Evolutionary conservation across 64 coral and sea anemone species (phyloP).

Genomic region (Pocillopora damicornis): DNA sequence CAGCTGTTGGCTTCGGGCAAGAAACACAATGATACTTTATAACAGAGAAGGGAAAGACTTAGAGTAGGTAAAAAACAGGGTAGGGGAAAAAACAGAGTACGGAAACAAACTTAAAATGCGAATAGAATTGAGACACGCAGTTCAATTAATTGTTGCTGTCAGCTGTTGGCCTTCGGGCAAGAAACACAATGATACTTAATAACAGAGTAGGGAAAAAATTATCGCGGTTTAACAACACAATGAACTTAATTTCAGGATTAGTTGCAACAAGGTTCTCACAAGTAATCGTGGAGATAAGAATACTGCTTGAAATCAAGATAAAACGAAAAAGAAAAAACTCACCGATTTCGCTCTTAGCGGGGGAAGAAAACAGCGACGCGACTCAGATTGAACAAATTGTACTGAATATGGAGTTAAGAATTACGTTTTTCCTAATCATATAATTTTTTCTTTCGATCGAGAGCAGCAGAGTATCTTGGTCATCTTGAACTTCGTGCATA

Average conservation of each 20-base stretch:
- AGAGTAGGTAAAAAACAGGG: no score
- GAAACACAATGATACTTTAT: neutral
- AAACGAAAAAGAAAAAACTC: neutral
- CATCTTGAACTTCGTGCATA: neutral
- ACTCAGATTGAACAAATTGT: neutral
- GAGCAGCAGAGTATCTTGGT: neutral
- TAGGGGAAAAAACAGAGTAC: no score
- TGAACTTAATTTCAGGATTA: neutral
- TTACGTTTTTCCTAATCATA: no score
- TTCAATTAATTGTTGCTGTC: neutral
- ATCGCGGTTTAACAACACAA: neutral
- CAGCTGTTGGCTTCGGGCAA: neutral
- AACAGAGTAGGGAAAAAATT: neutral
- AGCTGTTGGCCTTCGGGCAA: neutral
- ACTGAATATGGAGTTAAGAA: neutral
- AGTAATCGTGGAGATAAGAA: neutral
- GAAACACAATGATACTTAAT: neutral
- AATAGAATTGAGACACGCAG: neutral
- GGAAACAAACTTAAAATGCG: neutral
- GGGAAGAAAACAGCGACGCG: neutral
- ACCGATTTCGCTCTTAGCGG: neutral
- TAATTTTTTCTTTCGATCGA: neutral
- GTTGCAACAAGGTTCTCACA: neutral
- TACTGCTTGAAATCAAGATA: neutral
- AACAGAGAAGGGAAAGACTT: neutral